A percentile compares a stretch with the other conserved stretches of the same genome.
phyloP scores from a whole-genome alignment of 2,888 invertebrate species.

The Cordilura impudica region DNA sequence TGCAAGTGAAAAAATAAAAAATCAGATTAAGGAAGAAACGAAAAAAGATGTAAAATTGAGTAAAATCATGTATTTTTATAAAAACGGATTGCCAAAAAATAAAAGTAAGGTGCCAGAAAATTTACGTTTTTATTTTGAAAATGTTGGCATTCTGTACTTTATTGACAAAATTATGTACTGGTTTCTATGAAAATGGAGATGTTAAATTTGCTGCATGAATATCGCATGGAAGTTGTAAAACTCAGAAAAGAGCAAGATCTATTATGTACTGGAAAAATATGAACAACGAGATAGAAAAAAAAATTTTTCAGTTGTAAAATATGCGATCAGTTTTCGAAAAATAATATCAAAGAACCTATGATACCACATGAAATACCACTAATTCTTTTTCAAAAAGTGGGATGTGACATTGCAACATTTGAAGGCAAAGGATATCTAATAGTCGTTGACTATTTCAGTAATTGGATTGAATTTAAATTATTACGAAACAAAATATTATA shows the following conservation, averaged over 20 bases:
- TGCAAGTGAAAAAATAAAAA: constrained; percentile 27
- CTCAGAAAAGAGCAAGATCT: not conserved
- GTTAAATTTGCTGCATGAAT: too few relatives aligned
- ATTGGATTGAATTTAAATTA: not conserved
- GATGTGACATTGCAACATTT: not conserved
- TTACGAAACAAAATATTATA: too few relatives aligned
- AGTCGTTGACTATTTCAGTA: not conserved
- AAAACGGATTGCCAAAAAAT: not conserved
- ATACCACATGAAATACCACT: too few relatives aligned
- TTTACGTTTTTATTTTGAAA: not conserved
- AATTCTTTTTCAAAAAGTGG: too few relatives aligned
- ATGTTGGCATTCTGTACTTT: not conserved
- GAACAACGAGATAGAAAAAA: not conserved
- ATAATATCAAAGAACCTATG: not conserved
- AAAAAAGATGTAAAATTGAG: too few relatives aligned
- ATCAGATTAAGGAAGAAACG: too few relatives aligned
- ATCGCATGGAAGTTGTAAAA: too few relatives aligned
- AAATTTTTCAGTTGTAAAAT: not conserved
- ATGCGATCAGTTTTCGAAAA: not conserved
- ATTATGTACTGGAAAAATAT: not conserved
- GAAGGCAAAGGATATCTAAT: not conserved
- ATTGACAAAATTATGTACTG: not conserved
- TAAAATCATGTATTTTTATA: not conserved
- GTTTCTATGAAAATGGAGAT: not conserved
- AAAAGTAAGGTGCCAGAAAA: not conserved